Evolutionary conservation across 2,888 invertebrate genomes (phyloP).

Genomic region (Nowickia ferox): DNA sequence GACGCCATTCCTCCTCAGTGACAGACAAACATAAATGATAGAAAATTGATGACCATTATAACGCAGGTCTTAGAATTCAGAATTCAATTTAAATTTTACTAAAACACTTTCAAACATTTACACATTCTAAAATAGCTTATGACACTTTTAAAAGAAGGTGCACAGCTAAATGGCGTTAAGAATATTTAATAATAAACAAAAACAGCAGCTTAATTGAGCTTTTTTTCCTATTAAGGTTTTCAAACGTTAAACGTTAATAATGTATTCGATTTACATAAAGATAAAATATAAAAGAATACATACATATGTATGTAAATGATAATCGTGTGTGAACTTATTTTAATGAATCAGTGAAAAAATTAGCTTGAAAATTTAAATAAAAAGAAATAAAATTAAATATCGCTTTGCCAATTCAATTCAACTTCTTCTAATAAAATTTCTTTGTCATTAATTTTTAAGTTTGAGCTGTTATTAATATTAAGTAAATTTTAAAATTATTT

Average conservation of each 20-base stretch:
- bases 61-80: background rate
- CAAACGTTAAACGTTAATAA: background rate
- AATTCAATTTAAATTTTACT: slow-evolving; percentile 8
- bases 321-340: too few relatives aligned
- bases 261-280: background rate
- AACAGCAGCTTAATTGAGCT: background rate
- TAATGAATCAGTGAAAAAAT: too few relatives aligned
- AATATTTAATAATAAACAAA: background rate
- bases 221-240: background rate
- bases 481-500: too few relatives aligned
- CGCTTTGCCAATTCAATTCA: too few relatives aligned
- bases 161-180: background rate
- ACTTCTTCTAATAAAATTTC: too few relatives aligned
- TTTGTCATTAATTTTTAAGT: too few relatives aligned
- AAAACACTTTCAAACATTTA: background rate
- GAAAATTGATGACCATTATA: slow-evolving; percentile 11
- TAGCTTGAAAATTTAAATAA: too few relatives aligned
- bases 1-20: slow-evolving; percentile 28
- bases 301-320: too few relatives aligned
- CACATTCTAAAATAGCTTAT: background rate
- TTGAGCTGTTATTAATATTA: too few relatives aligned
- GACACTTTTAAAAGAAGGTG: slow-evolving; percentile 1
- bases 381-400: too few relatives aligned
- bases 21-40: background rate
- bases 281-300: background rate